phyloP scores from a whole-genome alignment of 2,797 vertebrate genomes.

The Pangasius larnaudii region DNA sequence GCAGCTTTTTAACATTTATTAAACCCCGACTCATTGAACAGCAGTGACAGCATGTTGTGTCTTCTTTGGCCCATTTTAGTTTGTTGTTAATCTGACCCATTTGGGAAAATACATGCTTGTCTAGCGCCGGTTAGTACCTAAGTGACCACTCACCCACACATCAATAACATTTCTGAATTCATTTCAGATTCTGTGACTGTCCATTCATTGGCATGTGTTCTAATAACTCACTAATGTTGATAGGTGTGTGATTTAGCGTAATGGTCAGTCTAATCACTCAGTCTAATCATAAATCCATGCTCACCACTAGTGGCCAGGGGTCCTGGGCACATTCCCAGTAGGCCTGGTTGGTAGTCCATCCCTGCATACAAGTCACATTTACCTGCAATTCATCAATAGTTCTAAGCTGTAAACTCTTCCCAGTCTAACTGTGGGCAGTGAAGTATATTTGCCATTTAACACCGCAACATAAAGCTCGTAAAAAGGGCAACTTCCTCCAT shows the following conservation, averaged over 20 bases:
- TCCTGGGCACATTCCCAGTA: neutral
- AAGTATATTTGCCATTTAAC: slow-evolving; percentile 69
- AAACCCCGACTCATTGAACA: neutral
- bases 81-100: neutral
- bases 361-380: neutral
- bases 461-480: slow-evolving; percentile 55
- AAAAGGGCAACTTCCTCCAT: slow-evolving; percentile 50
- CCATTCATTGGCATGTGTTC: no score
- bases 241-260: neutral
- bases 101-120: neutral
- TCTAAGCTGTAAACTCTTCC: neutral
- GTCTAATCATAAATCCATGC: slow-evolving; percentile 8
- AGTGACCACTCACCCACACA: neutral
- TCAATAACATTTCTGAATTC: neutral
- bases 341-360: neutral
- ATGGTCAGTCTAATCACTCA: neutral
- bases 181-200: neutral
- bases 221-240: neutral
- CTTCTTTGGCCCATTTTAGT: neutral
- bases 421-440: slow-evolving; percentile 17
- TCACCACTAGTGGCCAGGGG: neutral
- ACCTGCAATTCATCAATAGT: slow-evolving; percentile 23
- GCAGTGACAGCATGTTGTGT: neutral
- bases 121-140: neutral
- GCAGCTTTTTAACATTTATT: neutral